Evolutionary conservation across 2,888 invertebrate species (phyloP).

Genomic region (Noctua fimbriata): DNA sequence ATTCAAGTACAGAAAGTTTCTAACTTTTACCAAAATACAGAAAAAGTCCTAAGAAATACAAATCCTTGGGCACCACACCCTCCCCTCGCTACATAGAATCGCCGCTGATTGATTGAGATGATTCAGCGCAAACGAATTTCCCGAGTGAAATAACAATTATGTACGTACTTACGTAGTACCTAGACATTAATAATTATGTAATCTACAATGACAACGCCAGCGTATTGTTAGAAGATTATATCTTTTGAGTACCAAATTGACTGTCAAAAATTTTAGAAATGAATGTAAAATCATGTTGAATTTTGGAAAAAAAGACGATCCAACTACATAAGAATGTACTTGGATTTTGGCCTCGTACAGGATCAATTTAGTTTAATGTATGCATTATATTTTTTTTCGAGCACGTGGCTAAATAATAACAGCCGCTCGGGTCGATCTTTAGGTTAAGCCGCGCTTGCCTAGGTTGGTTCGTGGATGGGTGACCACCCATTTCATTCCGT

Average conservation of each 20-base stretch:
- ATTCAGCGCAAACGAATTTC: conserved; percentile 77
- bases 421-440: too few relatives aligned
- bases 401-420: too few relatives aligned
- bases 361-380: too few relatives aligned
- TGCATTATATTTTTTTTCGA: too few relatives aligned
- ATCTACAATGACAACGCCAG: conserved; percentile 67
- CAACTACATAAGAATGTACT: too few relatives aligned
- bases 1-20: neutral
- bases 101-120: conserved; percentile 83
- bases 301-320: neutral
- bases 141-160: conserved; percentile 79
- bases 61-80: conserved; percentile 48
- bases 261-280: conserved; percentile 8
- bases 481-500: too few relatives aligned
- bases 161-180: conserved; percentile 64
- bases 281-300: neutral
- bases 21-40: neutral
- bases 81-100: conserved; percentile 68
- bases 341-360: too few relatives aligned
- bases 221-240: conserved; percentile 20
- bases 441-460: too few relatives aligned
- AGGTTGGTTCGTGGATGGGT: too few relatives aligned
- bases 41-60: conserved; percentile 29
- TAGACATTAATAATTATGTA: conserved; percentile 75
- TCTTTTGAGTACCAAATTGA: conserved; percentile 12